Conservation (phyloP, 2,797 vertebrate species). For the Sebastes trivittatus region DNA sequence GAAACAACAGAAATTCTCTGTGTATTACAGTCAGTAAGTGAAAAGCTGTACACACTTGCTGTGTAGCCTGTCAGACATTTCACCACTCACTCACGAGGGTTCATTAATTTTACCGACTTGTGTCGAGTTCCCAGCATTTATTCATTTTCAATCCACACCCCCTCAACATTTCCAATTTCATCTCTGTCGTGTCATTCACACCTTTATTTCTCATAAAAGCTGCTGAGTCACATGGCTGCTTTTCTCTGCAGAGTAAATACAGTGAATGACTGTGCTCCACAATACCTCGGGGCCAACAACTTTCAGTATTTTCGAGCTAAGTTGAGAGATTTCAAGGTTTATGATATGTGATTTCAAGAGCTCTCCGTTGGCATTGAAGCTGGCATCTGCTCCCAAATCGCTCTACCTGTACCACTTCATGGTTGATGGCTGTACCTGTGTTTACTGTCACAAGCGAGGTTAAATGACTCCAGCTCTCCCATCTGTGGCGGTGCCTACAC, state of each 20-base stretch:
- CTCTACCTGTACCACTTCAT: conserved; percentile 8
- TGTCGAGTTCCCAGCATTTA: conserved; percentile 19
- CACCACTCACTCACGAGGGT: neutral
- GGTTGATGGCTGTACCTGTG: conserved; percentile 35
- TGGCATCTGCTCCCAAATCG: conserved; percentile 43
- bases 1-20: neutral
- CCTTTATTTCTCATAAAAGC: conserved; percentile 46
- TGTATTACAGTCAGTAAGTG: neutral
- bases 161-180: conserved; percentile 16
- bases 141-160: conserved; percentile 19
- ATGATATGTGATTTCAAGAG: conserved; percentile 33
- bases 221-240: conserved; percentile 34
- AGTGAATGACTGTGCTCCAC: neutral
- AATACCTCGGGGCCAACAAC: conserved; percentile 13
- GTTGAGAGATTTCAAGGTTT: conserved; percentile 26
- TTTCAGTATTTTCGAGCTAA: neutral
- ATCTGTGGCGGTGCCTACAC: conserved; percentile 41
- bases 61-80: conserved; percentile 24
- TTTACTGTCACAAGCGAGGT: conserved; percentile 43
- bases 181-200: conserved; percentile 28
- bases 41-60: neutral
- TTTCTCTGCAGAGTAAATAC: conserved; percentile 11
- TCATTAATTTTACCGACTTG: conserved; percentile 30
- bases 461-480: conserved; percentile 39
- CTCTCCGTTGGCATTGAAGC: neutral